A percentile compares a stretch with the other conserved stretches of the same genome.
phyloP scores from a whole-genome alignment of 2,888 invertebrate genomes.

The Bhutanitis thaidina region DNA sequence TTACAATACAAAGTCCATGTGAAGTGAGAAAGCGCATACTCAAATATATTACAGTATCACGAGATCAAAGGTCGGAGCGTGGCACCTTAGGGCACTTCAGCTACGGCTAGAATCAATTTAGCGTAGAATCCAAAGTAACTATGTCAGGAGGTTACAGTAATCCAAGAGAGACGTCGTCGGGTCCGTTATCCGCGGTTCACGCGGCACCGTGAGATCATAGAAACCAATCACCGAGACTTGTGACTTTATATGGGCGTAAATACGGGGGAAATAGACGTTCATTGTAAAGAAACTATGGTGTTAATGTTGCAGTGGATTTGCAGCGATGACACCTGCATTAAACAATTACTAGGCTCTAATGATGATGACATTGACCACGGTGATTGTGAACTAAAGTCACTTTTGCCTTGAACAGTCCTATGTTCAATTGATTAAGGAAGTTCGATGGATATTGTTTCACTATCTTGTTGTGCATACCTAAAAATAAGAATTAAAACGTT shows the following conservation, averaged over 20 bases:
- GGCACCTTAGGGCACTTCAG: conserved; percentile 34
- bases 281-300: conserved; percentile 10
- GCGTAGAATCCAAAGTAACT: conserved; percentile 53
- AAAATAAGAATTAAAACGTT: no score
- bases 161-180: conserved; percentile 43
- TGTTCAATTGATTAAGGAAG: no score
- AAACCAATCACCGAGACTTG: conserved; percentile 59
- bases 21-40: conserved; percentile 26
- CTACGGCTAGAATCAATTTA: conserved; percentile 59
- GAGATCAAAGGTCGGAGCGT: conserved; percentile 23
- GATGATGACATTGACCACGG: no score
- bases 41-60: conserved; percentile 13
- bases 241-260: conserved; percentile 50
- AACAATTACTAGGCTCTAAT: no score
- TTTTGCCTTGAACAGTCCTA: no score
- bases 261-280: conserved; percentile 25
- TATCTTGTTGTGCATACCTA: no score
- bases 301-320: not conserved
- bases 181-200: conserved; percentile 64
- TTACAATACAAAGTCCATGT: no score
- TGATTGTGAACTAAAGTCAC: no score
- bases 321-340: not conserved
- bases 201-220: conserved; percentile 63
- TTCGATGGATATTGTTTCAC: no score
- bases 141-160: conserved; percentile 71